Base-by-base conservation (phyloP, 1,140 invertebrate genomes). In the Stenopsyche tienmushanensis region DNA sequence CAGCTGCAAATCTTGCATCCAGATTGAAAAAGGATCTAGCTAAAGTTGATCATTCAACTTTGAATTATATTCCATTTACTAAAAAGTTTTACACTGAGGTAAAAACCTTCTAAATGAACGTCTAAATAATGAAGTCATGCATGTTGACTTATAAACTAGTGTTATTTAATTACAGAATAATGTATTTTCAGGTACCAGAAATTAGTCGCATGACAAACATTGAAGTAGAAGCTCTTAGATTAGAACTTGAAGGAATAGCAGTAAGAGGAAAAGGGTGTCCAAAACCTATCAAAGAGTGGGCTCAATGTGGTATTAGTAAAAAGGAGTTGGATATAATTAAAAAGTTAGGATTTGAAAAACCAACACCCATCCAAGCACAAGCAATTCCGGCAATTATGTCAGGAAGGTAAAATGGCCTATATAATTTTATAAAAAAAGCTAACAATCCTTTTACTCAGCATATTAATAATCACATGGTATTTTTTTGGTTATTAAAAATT, bases 351-450 rank as follows among this genome's bases (percentile, higher is more conserved):
- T 99, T 97, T 78, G 94, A 97, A 71, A 98, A 97, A 79, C 98
- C 98, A 2, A 99, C 98, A 2, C 97, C 98, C 0, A 99, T 99
- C 74, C 98, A 99, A 78, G 88, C 93, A 49, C 97, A 99, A 82
- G 96, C 96, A 8, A 96, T 99, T 76, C 97, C 97, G 23, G 92
- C 95, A n/a, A 94, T 99, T 66, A 98, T 99, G 96, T 96, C 91
- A 62, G 91, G 90, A 67, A 83, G 80, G 80, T 81, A 71, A 71
- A 34, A 34, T n/a, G n/a, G n/a, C n/a, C n/a, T n/a, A n/a, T n/a
- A n/a, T n/a, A n/a, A 63, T 64, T 13, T 50, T 50, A 10, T 29
- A 3, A 21, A 53, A 13, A 39, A 39, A 39, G n/a, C 34, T 39
- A 8, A 39, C n/a, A n/a, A n/a, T n/a, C n/a, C 8, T 41, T 41